phyloP scores from a whole-genome alignment of 2,888 invertebrate species.

The Drosophila suboccidentalis region DNA sequence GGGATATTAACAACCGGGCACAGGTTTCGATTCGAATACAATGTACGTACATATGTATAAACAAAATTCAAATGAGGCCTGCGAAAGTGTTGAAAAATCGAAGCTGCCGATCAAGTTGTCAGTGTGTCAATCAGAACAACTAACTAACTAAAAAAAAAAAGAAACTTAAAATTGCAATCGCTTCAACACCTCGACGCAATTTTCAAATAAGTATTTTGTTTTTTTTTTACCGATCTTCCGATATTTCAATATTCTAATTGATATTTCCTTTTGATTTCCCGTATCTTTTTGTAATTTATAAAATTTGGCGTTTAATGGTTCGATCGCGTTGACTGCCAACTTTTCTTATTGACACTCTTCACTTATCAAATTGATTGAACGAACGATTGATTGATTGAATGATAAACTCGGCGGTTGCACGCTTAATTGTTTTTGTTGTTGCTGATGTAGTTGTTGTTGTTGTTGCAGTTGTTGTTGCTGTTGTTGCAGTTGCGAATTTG shows the following conservation, averaged over 20 bases:
- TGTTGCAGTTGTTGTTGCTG: conserved; percentile 39
- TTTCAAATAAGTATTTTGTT: conserved; percentile 13
- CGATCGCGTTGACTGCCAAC: conserved; percentile 63
- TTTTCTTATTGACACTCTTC: conserved; percentile 33
- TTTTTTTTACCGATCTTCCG: conserved; percentile 17
- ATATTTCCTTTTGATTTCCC: conserved; percentile 26
- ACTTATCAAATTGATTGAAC: conserved; percentile 54
- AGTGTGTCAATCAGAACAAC: conserved; percentile 52
- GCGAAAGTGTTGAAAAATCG: conserved; percentile 49
- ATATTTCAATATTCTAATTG: conserved; percentile 12
- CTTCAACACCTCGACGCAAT: conserved; percentile 60
- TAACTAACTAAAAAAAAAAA: conserved; percentile 5
- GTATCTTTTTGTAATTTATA: conserved; percentile 9
- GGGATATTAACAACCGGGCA: background rate
- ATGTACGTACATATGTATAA: conserved; percentile 23
- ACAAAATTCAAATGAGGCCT: conserved; percentile 22
- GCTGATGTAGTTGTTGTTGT: conserved; percentile 50
- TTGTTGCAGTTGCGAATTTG: conserved; percentile 48
- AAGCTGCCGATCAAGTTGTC: conserved; percentile 55
- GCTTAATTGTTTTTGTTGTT: conserved; percentile 61
- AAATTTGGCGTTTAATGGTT: conserved; percentile 61
- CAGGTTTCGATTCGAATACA: background rate
- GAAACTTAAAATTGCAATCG: conserved; percentile 41
- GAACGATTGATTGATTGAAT: conserved; percentile 66
- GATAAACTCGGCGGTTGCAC: conserved; percentile 50